Evolutionary conservation across 2,888 invertebrate species (phyloP), one percentile per base, ranked within the genome.

Genomic region (Nomada hirtipes): DNA sequence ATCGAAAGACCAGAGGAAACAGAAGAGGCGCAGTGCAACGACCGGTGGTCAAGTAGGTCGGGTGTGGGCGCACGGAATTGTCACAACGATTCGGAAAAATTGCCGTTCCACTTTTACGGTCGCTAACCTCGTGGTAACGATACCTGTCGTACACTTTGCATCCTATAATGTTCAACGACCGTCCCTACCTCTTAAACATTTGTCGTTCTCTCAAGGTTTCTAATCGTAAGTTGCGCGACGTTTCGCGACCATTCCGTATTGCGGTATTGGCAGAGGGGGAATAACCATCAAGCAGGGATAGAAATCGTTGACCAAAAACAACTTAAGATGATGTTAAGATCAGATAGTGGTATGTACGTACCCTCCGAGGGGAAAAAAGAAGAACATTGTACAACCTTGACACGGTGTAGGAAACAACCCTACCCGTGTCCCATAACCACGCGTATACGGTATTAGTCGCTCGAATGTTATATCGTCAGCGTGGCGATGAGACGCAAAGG

Each of bases 41-140:
- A 93, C 92, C 92, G 89, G 61, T 65, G 86, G 88, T 76, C 68
- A 93, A 92, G 93, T 93, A 91, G 93, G 93, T 92, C 93, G 90
- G 87, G 93, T 93, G 93, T 93, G 93, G 93, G 93, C 93, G 93
- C 93, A 92, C 92, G 93, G 93, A 92, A 93, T 92, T 92, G 92
- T 92, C 92, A 91, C 92, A 91, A 92, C 91, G 91, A 93, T 93
- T 93, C 93, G 91, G 90, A 93, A 93, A 93, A 93, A 93, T 92
- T 89, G 85, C 89, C 91, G 93, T 91, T 91, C 93, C 90, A 93
- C 93, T 93, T 93, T 93, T 93, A 93, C 93, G 93, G 93, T 92
- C 93, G 92, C 91, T 93, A 92, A 93, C 93, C 93, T 91, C 92
- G 86, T 88, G 90, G 52, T 69, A 78, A 79, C 79, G 85, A 82